phyloP scores from a whole-genome alignment of 2,113 vertebrate genomes.

The Crotalus viridis region DNA sequence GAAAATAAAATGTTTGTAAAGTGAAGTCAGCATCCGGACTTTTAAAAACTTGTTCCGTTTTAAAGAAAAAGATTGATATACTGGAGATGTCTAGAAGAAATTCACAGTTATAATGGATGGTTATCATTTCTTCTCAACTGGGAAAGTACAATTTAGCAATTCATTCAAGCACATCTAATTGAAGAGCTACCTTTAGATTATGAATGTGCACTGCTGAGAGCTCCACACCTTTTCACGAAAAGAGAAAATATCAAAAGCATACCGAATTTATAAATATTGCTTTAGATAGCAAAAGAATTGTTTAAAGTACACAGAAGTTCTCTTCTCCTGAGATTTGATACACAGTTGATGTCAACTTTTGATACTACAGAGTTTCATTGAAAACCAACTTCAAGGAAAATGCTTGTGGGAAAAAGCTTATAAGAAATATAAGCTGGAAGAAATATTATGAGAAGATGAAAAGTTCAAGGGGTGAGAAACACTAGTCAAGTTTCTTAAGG shows the following conservation, averaged over 20 bases:
- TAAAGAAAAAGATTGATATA: background rate
- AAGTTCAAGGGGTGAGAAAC: background rate
- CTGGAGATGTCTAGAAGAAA: background rate
- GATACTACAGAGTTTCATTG: background rate
- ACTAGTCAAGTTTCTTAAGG: background rate
- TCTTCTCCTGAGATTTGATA: background rate
- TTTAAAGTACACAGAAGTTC: slow-evolving; percentile 10
- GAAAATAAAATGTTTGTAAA: slow-evolving; percentile 16
- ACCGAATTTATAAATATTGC: background rate
- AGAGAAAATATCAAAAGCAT: background rate
- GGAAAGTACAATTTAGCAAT: slow-evolving; percentile 25
- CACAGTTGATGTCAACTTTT: background rate
- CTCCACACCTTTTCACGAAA: background rate
- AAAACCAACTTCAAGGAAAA: background rate
- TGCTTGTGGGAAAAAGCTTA: background rate
- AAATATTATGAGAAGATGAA: background rate
- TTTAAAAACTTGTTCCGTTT: background rate
- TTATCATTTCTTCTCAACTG: slow-evolving; percentile 19
- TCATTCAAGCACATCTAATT: slow-evolving; percentile 23
- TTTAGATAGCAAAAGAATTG: background rate
- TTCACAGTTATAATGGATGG: background rate
- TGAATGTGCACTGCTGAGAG: background rate
- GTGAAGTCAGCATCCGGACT: rapidly evolving
- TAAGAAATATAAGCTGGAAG: background rate
- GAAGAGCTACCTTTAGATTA: slow-evolving; percentile 1